Evolutionary conservation across 2,888 invertebrate species (phyloP).

Genomic region (Drosophila macrospina): DNA sequence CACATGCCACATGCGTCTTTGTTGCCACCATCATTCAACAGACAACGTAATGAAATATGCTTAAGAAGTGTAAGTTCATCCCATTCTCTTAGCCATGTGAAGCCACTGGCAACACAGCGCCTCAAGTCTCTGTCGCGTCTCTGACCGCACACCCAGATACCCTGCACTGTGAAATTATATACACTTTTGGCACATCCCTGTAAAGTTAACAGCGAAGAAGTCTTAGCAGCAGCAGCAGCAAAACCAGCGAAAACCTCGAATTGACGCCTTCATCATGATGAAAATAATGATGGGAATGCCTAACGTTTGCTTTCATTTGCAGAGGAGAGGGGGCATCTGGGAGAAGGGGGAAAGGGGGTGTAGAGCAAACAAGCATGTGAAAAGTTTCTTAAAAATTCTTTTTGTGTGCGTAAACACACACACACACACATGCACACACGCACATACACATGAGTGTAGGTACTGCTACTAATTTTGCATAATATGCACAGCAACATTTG

Average conservation of each 20-base stretch:
- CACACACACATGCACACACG: conserved; percentile 3
- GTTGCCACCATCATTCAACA: conserved; percentile 25
- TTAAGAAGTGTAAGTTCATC: conserved; percentile 53
- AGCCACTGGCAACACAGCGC: conserved; percentile 44
- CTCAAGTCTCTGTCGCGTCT: conserved; percentile 32
- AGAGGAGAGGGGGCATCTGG: no score
- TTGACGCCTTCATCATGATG: conserved; percentile 8
- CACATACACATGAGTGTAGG: conserved; percentile 33
- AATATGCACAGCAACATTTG: conserved; percentile 82
- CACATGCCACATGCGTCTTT: conserved; percentile 12
- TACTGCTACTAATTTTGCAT: conserved; percentile 81
- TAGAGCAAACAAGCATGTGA: conserved; percentile 67
- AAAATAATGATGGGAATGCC: conserved; percentile 21
- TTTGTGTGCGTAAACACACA: conserved; percentile 60
- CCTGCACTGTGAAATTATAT: conserved; percentile 4
- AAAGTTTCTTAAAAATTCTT: conserved; percentile 81
- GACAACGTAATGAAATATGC: conserved; percentile 74
- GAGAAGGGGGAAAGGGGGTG: no score
- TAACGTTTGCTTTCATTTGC: no score
- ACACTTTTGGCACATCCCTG: no score
- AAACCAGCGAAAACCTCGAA: neutral
- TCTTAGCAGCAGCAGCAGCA: neutral
- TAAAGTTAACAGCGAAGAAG: no score
- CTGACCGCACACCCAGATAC: conserved; percentile 16
- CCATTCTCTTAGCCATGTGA: conserved; percentile 6